Percentiles rank a stretch among this genome's conserved stretches.
Evolutionary conservation across 1,140 invertebrate genomes (phyloP).

Genomic region (Aphaenogaster floridana): DNA sequence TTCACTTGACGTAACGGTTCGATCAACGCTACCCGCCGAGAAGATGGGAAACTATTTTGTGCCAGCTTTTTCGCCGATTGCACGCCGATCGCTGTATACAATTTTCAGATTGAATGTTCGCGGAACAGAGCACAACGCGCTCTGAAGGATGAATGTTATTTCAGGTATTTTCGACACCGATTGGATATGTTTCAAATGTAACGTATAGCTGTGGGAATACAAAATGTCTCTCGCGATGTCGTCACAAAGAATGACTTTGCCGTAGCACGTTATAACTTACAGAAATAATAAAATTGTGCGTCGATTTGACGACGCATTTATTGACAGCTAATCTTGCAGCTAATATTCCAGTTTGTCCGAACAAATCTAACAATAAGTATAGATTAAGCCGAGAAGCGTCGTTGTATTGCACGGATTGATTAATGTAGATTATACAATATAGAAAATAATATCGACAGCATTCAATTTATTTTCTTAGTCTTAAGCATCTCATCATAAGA

Average conservation of each 20-base stretch:
- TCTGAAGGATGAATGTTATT: slow-evolving; percentile 53
- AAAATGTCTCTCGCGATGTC: not conserved
- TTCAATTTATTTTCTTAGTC: not conserved
- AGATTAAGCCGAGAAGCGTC: not conserved
- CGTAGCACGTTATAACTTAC: not conserved
- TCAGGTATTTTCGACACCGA: slow-evolving; percentile 47
- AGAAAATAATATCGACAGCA: not conserved
- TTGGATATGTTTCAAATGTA: slow-evolving; percentile 57
- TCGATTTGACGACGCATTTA: not conserved
- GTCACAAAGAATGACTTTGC: slow-evolving; percentile 9
- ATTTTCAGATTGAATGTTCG: slow-evolving; percentile 64
- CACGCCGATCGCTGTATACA: slow-evolving; percentile 60
- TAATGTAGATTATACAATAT: not conserved
- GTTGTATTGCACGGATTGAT: not conserved
- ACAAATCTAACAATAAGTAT: not conserved
- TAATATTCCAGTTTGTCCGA: not conserved
- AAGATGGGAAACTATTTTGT: slow-evolving; percentile 63
- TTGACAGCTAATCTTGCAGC: not conserved
- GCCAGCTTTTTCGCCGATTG: slow-evolving; percentile 56
- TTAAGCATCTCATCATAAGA: not conserved
- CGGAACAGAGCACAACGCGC: slow-evolving; percentile 23
- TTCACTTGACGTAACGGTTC: slow-evolving; percentile 67
- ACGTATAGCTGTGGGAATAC: slow-evolving; percentile 20
- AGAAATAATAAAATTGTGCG: slow-evolving; percentile 1
- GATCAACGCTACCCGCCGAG: slow-evolving; percentile 62